Conservation (phyloP, 2,888 invertebrate genomes). For the Plagiodera versicolora region DNA sequence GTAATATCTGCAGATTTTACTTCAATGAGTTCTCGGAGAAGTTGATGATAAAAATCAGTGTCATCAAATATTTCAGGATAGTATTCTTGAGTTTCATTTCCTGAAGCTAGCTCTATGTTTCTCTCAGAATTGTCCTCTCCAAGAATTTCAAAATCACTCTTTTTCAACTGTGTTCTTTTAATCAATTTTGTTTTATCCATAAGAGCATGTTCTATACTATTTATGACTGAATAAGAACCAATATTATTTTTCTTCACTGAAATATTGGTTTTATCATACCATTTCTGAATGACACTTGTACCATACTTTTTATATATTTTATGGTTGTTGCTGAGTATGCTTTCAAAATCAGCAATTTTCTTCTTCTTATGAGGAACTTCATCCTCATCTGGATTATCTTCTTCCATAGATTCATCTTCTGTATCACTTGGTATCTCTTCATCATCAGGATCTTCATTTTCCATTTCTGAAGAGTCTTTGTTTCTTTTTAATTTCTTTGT, state of each 20-base stretch:
- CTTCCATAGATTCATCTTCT: slow-evolving; percentile 50
- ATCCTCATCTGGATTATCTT: slow-evolving; percentile 34
- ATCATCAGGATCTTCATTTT: slow-evolving; percentile 53
- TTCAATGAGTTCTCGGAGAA: slow-evolving; percentile 89
- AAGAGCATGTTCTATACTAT: slow-evolving; percentile 85
- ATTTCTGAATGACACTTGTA: slow-evolving; percentile 83
- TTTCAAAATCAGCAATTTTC: slow-evolving; percentile 64
- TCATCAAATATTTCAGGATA: slow-evolving; percentile 92
- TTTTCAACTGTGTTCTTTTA: slow-evolving; percentile 76
- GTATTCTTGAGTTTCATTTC: slow-evolving; percentile 58
- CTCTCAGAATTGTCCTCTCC: slow-evolving; percentile 55
- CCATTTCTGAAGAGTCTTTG: slow-evolving; percentile 28
- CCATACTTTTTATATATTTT: slow-evolving; percentile 68
- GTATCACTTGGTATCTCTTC: slow-evolving; percentile 70
- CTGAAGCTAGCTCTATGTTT: slow-evolving; percentile 31
- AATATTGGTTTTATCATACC: slow-evolving; percentile 91
- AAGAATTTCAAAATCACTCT: slow-evolving; percentile 71
- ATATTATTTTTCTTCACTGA: slow-evolving; percentile 65
- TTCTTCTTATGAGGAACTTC: slow-evolving; percentile 55
- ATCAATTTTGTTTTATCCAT: slow-evolving; percentile 76
- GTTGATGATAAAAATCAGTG: slow-evolving; percentile 94
- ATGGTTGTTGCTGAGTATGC: slow-evolving; percentile 61
- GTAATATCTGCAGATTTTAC: slow-evolving; percentile 81
- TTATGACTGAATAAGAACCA: slow-evolving; percentile 62
- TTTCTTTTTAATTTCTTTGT: slow-evolving; percentile 58